These are phyloP conservation scores for Pristionchus fissidentatus DNA, from an alignment of 2,888 invertebrate genomes.

Conservation along the genomic window DNA sequence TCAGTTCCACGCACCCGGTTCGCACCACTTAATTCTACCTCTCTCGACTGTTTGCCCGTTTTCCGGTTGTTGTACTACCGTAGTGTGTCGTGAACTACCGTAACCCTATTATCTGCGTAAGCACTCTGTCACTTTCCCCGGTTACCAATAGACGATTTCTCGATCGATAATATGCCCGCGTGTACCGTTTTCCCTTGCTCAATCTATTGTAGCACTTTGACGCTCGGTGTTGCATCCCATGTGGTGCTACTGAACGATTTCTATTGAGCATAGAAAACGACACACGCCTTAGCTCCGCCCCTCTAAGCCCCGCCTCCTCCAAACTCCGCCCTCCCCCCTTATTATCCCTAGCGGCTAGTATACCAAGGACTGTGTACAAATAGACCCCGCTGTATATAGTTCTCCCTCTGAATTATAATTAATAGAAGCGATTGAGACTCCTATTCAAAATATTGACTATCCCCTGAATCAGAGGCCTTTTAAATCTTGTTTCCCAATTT, in stretches of 20 bases:
- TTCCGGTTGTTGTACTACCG: constrained; percentile 4
- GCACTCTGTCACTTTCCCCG: too few species aligned
- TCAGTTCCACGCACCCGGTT: not conserved
- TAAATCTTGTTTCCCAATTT: not conserved
- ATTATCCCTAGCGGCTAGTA: not conserved
- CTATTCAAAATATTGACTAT: not conserved
- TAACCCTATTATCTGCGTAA: not conserved
- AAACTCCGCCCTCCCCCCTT: not conserved
- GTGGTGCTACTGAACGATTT: not conserved
- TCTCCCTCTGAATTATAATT: not conserved
- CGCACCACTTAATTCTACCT: not conserved
- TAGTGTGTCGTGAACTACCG: constrained; percentile 31
- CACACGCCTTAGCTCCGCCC: not conserved
- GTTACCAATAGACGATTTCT: constrained; percentile 37
- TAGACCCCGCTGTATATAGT: constrained; percentile 13
- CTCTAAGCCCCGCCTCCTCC: not conserved
- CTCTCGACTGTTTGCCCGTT: not conserved
- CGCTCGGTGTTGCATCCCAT: not conserved
- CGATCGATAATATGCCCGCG: not conserved
- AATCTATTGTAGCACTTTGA: not conserved
- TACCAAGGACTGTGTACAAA: constrained; percentile 38
- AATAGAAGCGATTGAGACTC: constrained; percentile 35
- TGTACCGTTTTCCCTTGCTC: constrained; percentile 1
- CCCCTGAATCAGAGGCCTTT: constrained; percentile 43
- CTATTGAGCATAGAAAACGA: constrained; percentile 4